Evolutionary conservation across 2,888 invertebrate genomes (phyloP).

Genomic region (Teleogryllus oceanicus): DNA sequence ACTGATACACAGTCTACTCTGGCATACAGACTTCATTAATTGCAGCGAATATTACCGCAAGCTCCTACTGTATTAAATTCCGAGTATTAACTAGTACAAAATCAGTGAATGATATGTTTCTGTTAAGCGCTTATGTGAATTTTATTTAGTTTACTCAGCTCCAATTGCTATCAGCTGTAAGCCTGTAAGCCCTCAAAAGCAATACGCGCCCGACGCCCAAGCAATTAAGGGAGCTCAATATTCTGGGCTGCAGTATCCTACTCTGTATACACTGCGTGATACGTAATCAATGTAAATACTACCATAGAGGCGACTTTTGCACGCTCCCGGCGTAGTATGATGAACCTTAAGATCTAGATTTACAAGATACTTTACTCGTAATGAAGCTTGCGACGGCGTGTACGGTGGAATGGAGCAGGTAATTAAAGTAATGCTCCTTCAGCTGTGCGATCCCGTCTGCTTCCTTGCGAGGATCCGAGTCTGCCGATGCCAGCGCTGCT

Average conservation of each 20-base stretch:
- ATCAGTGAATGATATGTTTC: too few relatives aligned
- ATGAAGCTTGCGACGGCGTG: neutral
- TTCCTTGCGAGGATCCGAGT: too few relatives aligned
- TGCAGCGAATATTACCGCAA: too few relatives aligned
- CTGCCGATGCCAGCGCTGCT: too few relatives aligned
- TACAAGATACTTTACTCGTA: constrained; percentile 18
- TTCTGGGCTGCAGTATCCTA: neutral
- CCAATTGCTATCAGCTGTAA: neutral
- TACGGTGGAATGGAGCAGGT: neutral
- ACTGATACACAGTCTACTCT: too few relatives aligned
- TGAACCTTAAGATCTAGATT: constrained; percentile 1
- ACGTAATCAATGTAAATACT: neutral
- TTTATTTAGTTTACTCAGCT: neutral
- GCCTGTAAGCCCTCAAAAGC: constrained; percentile 5
- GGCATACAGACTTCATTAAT: too few relatives aligned
- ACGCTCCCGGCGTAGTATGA: neutral
- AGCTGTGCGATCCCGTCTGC: too few relatives aligned
- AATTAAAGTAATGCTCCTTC: constrained; percentile 18
- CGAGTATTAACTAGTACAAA: too few relatives aligned
- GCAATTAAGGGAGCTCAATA: neutral
- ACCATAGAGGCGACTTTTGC: neutral
- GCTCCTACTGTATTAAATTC: too few relatives aligned
- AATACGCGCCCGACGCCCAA: neutral
- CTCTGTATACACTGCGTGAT: neutral
- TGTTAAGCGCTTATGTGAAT: neutral